These are phyloP conservation scores for Forpus xanthops DNA, from an alignment of 2,797 vertebrate genomes.

Conservation along the genomic window DNA sequence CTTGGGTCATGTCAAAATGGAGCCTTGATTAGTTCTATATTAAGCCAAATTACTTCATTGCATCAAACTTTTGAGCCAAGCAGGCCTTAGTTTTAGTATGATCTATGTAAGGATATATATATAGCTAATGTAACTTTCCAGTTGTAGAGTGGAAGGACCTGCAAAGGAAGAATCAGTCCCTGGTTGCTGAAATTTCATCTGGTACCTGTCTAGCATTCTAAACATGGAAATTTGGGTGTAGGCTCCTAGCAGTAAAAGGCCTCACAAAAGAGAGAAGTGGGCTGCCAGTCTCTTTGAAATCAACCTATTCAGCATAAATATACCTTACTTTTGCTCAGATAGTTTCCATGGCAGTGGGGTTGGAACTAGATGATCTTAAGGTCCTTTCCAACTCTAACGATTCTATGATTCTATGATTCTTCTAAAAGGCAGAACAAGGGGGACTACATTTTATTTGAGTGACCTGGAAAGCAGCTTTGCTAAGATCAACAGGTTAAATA, in stretches of 20 bases:
- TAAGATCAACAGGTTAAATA: neutral
- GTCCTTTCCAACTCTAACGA: too few species aligned
- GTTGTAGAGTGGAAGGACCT: neutral
- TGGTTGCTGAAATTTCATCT: neutral
- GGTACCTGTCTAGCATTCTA: neutral
- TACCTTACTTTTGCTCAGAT: neutral
- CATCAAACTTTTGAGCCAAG: neutral
- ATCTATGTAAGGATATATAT: neutral
- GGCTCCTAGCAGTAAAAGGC: neutral
- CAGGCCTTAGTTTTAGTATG: neutral
- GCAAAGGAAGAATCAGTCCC: neutral
- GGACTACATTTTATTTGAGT: neutral
- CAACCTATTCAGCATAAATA: neutral
- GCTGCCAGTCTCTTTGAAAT: neutral
- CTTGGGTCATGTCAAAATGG: neutral
- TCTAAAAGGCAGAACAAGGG: neutral
- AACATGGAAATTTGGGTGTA: neutral
- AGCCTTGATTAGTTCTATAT: constrained; percentile 40
- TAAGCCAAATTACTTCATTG: constrained; percentile 2
- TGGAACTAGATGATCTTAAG: too few species aligned
- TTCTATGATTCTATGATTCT: too few species aligned
- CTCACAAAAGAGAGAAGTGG: neutral
- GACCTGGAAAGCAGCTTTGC: neutral
- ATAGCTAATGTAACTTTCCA: neutral
- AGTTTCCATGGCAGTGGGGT: too few species aligned